phyloP scores from a whole-genome alignment of 1,140 invertebrate genomes.

The Drosophila pseudoananassae region DNA sequence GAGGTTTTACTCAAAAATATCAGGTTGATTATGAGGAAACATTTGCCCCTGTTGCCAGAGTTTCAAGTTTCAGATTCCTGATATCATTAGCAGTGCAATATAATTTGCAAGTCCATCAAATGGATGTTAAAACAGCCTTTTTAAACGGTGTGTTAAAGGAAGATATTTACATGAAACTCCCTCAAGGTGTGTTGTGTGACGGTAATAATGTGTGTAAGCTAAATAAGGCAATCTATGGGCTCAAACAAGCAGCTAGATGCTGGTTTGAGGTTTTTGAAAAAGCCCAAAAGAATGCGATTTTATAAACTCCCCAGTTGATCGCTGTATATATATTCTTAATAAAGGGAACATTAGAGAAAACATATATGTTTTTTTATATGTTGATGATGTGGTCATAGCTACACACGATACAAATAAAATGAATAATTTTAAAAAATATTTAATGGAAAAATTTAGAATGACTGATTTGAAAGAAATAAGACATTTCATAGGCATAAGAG shows the following conservation, averaged over 20 bases:
- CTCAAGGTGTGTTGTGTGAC: slow-evolving; percentile 69
- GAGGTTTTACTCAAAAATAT: slow-evolving; percentile 82
- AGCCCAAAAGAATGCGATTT: slow-evolving; percentile 12
- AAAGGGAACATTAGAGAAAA: slow-evolving; percentile 4
- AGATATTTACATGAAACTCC: slow-evolving; percentile 79
- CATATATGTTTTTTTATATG: slow-evolving; percentile 2
- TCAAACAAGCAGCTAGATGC: slow-evolving; percentile 82
- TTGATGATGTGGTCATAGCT: neutral
- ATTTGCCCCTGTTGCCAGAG: slow-evolving; percentile 27
- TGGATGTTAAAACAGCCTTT: slow-evolving; percentile 83
- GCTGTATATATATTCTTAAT: slow-evolving; percentile 9
- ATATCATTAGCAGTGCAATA: slow-evolving; percentile 41
- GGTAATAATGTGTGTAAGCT: slow-evolving; percentile 66
- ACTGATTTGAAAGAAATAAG: neutral
- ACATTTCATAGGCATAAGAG: neutral
- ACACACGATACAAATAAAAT: neutral
- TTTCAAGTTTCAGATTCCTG: slow-evolving; percentile 27
- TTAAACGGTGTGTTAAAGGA: slow-evolving; percentile 83
- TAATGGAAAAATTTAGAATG: neutral
- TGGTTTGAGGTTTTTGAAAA: slow-evolving; percentile 39
- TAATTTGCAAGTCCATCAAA: slow-evolving; percentile 68
- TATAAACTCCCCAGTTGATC: slow-evolving; percentile 9
- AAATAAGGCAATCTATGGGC: slow-evolving; percentile 83
- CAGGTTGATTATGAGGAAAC: slow-evolving; percentile 78
- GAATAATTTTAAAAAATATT: neutral